Conservation (phyloP, 2,888 invertebrate species). For the Eilema sororculum region DNA sequence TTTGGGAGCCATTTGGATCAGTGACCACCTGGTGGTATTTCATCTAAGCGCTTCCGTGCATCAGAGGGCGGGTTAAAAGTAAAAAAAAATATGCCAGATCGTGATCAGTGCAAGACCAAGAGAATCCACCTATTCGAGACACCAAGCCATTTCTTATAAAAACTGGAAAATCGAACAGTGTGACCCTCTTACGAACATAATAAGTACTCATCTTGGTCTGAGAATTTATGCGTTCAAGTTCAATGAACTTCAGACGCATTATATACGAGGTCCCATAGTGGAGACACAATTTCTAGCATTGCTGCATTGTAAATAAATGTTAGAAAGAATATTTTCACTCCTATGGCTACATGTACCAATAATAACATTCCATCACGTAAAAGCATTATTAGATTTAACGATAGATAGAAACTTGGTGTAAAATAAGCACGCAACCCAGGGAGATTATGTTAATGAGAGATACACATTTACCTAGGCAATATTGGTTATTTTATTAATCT, state of each 20-base stretch:
- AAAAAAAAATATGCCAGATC: too few relatives aligned
- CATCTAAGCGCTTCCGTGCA: too few relatives aligned
- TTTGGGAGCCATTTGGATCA: too few relatives aligned
- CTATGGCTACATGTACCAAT: neutral
- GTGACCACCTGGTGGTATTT: too few relatives aligned
- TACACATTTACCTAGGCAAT: neutral
- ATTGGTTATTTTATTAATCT: neutral
- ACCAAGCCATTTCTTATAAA: neutral
- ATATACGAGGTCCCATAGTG: neutral
- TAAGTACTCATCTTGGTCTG: neutral
- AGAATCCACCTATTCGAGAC: neutral
- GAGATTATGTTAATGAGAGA: slow-evolving; percentile 22
- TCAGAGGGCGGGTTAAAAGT: too few relatives aligned
- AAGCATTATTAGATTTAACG: slow-evolving; percentile 10
- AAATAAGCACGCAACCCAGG: slow-evolving; percentile 19
- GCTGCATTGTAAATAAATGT: slow-evolving; percentile 27
- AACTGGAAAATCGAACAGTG: too few relatives aligned
- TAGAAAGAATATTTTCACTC: slow-evolving; percentile 24
- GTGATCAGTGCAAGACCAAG: too few relatives aligned
- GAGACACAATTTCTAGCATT: slow-evolving; percentile 24
- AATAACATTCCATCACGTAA: slow-evolving; percentile 25
- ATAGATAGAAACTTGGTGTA: slow-evolving; percentile 21
- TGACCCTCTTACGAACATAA: too few relatives aligned
- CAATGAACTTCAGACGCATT: neutral
- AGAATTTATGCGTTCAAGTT: neutral